Percentiles rank a stretch among this genome's conserved stretches.
phyloP scores from a whole-genome alignment of 2,888 invertebrate species.

The Drosophila pegasa region DNA sequence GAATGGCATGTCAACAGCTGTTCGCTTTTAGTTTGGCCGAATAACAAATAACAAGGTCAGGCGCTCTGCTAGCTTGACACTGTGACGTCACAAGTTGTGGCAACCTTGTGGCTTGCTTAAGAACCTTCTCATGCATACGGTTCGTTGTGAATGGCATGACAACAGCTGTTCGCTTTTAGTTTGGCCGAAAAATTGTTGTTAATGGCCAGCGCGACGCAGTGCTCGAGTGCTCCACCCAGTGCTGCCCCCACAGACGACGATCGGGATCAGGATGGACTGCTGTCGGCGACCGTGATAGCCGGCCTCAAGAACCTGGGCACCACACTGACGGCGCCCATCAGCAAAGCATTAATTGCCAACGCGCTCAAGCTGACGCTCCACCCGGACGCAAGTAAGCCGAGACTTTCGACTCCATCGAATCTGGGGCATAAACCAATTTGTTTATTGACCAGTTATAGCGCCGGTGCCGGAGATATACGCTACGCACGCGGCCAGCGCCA shows the following conservation, averaged over 20 bases:
- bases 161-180: too few species aligned
- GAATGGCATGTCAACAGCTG: constrained; percentile 48
- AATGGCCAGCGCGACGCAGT: constrained; percentile 44
- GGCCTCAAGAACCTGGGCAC: constrained; percentile 82
- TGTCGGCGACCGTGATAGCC: constrained; percentile 80
- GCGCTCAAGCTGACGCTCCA: constrained; percentile 82
- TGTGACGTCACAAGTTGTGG: constrained; percentile 12
- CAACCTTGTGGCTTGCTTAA: too few species aligned
- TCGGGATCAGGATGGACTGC: constrained; percentile 37
- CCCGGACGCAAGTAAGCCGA: constrained; percentile 84
- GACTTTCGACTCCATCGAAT: too few species aligned
- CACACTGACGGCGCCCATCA: constrained; percentile 72
- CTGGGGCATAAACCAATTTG: constrained; percentile 1
- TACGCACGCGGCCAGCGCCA: constrained; percentile 81
- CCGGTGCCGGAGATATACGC: constrained; percentile 84
- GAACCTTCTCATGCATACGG: too few species aligned
- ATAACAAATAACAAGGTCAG: neutral
- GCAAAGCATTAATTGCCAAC: constrained; percentile 83
- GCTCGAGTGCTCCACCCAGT: constrained; percentile 10
- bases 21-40: constrained; percentile 23
- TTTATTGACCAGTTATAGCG: constrained; percentile 77
- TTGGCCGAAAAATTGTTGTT: constrained; percentile 12
- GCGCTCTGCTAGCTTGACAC: too few species aligned
- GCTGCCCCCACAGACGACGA: constrained; percentile 10
- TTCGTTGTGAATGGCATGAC: too few species aligned